Evolutionary conservation across 2,888 invertebrate species (phyloP), one percentile per base, ranked within the genome.

Genomic region (Tolmerus cingulatus): DNA sequence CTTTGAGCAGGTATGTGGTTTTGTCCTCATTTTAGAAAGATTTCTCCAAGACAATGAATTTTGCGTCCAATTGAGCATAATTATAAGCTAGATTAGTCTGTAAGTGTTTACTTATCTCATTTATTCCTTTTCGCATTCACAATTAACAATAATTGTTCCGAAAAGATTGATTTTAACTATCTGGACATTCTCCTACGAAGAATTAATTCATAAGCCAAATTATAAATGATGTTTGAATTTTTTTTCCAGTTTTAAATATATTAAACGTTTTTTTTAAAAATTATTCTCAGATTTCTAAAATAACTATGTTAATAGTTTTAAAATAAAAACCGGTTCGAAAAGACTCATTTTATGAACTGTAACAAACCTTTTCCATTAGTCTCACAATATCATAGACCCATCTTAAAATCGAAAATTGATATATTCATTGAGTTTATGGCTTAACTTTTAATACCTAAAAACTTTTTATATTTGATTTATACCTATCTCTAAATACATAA

Each of bases 11-110:
- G 76, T 76, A 76, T 76, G 34, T 37, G 34, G 37, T 40, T 34
- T 76, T 76, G 76, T 76, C 76, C 76, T 76, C 76, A 40, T 76
- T 76, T 76, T 34, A 76, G 76, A 76, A 76, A 76, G 76, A 76
- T 76, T 76, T 76, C 76, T 76, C 76, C 76, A 40, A 76, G 76
- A 34, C 76, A 76, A 76, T 76, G 76, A 76, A 40, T 76, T 40
- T 76, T 37, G 76, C 76, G 76, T 37, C 34, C 76, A 76, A 76
- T 76, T 76, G 76, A 37, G 37, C 76, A 76, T 76, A 76, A 34
- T 76, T 76, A 76, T 34, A 23, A 66, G 66, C 66, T 66, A 66
- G 66, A 66, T 66, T 66, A 66, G 66, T 12, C 27, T 66, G 23
- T 66, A 66, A 66, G 66, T 66, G 66, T 66, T 66, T 66, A 66